Conservation (phyloP, 1,140 invertebrate species). For the Ditylenchus dipsaci region DNA sequence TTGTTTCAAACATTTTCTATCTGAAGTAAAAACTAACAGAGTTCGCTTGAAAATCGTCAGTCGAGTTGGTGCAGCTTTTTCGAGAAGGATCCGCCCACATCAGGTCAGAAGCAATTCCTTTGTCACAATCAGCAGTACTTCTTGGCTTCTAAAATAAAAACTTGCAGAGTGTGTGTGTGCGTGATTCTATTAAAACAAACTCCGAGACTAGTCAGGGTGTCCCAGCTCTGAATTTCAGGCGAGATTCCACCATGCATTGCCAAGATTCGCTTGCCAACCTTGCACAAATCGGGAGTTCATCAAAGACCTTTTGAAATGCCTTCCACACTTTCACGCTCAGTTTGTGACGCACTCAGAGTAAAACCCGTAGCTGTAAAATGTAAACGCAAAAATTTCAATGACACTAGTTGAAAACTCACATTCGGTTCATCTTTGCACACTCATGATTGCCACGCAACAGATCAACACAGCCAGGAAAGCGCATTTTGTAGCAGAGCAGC, state of each 20-base stretch:
- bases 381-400: too few species aligned
- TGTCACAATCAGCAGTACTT: too few species aligned
- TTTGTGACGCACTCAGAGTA: slow-evolving; percentile 21
- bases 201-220: too few species aligned
- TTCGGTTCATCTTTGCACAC: slow-evolving; percentile 17
- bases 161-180: too few species aligned
- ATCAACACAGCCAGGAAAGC: slow-evolving; percentile 13
- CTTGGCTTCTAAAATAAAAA: too few species aligned
- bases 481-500: slow-evolving; percentile 22
- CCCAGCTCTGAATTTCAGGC: slow-evolving; percentile 5
- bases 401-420: not conserved
- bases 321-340: slow-evolving; percentile 11
- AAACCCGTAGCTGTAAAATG: slow-evolving; percentile 13
- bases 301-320: slow-evolving; percentile 32
- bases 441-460: slow-evolving; percentile 34
- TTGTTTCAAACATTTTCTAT: too few species aligned
- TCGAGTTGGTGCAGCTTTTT: too few species aligned
- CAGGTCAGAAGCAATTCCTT: slow-evolving; percentile 20
- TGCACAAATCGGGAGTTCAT: slow-evolving; percentile 29
- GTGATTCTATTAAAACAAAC: too few species aligned
- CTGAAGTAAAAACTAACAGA: too few species aligned
- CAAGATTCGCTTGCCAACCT: slow-evolving; percentile 14
- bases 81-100: slow-evolving; percentile 23
- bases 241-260: slow-evolving; percentile 33
- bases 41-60: too few species aligned